Percentiles rank a stretch among this genome's conserved stretches.
Conservation (phyloP, 2,113 vertebrate species). For the Callipepla squamata region DNA sequence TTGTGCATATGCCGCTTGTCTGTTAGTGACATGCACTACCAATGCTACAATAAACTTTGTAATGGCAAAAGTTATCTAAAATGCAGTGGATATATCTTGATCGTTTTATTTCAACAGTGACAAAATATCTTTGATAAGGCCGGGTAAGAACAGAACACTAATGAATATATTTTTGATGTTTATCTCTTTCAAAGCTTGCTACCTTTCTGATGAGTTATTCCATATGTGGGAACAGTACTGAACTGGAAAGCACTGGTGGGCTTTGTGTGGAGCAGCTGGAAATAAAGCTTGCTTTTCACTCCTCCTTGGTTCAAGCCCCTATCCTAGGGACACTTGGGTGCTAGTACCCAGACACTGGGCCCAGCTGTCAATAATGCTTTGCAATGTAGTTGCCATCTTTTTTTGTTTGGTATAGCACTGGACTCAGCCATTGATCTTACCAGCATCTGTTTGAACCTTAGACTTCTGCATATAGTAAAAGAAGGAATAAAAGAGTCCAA, state of each 20-base stretch:
- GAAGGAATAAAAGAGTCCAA: not conserved
- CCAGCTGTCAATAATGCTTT: not conserved
- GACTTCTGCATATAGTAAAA: not conserved
- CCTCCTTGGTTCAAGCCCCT: not conserved
- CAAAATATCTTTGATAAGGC: not conserved
- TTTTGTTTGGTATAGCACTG: not conserved
- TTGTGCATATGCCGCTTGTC: not conserved
- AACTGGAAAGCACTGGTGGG: not conserved
- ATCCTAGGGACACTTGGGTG: not conserved
- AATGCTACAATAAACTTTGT: not conserved
- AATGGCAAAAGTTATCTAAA: not conserved
- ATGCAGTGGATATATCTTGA: not conserved
- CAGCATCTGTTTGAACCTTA: not conserved
- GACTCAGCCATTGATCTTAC: not conserved
- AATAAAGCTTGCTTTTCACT: not conserved
- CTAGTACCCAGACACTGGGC: not conserved
- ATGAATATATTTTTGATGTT: not conserved
- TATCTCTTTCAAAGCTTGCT: not conserved
- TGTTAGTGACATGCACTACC: not conserved
- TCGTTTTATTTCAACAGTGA: not conserved
- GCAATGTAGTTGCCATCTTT: not conserved
- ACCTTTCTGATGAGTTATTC: not conserved
- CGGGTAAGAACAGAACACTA: not conserved
- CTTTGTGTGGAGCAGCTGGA: not conserved
- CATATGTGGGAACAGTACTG: not conserved